Evolutionary conservation across 2,888 invertebrate genomes (phyloP).

Genomic region (Amblyjoppa fuscipennis): DNA sequence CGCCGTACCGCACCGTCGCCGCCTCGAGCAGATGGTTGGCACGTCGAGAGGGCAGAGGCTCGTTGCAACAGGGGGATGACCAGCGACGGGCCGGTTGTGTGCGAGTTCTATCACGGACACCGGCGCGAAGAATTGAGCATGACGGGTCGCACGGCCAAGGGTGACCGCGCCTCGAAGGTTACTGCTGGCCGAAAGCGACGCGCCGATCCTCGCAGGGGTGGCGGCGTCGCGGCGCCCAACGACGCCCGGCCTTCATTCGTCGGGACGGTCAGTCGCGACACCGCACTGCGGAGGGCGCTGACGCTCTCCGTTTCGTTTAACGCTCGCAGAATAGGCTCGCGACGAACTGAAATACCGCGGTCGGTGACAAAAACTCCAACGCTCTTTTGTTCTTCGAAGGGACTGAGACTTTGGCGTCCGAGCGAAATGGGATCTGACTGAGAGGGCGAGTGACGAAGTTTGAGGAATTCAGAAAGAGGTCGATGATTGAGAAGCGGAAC

Average conservation of each 20-base stretch:
- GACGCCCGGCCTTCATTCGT: conserved; percentile 23
- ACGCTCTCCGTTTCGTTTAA: neutral
- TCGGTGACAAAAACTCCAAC: neutral
- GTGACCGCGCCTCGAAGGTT: conserved; percentile 66
- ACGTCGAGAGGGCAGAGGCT: neutral
- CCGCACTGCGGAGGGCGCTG: conserved; percentile 52
- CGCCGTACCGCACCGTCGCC: conserved; percentile 28
- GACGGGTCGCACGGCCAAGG: conserved; percentile 56
- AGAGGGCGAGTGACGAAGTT: too few species aligned
- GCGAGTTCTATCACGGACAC: conserved; percentile 32
- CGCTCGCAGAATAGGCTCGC: neutral
- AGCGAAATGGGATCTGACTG: too few species aligned
- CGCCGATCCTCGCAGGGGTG: conserved; percentile 38
- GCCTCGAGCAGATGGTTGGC: conserved; percentile 53
- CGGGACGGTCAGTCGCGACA: neutral
- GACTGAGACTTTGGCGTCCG: neutral
- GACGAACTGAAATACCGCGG: neutral
- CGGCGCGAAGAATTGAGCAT: conserved; percentile 22
- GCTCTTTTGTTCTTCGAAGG: neutral
- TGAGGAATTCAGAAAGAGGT: too few species aligned
- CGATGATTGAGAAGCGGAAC: too few species aligned
- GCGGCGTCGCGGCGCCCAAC: conserved; percentile 47
- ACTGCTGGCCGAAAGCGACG: conserved; percentile 53
- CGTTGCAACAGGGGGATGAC: neutral
- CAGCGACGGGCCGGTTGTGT: neutral